Percentiles rank a stretch among this genome's conserved stretches.
These are phyloP conservation scores for Kryptopterus vitreolus DNA, from an alignment of 2,797 vertebrate species.

Conservation along the genomic window DNA sequence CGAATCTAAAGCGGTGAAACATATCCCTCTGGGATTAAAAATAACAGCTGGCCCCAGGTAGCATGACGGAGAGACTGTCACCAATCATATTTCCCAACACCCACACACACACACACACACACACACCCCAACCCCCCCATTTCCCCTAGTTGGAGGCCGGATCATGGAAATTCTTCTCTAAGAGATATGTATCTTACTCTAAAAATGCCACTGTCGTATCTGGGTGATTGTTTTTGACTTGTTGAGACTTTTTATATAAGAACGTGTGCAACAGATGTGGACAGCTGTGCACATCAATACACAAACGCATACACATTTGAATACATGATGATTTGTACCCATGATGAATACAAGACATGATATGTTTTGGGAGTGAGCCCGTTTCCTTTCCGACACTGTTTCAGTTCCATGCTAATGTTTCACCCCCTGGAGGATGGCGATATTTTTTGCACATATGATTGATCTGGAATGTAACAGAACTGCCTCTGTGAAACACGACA, in stretches of 20 bases:
- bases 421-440: constrained; percentile 22
- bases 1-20: constrained; percentile 67
- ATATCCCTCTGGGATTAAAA: constrained; percentile 76
- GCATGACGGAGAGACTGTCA: constrained; percentile 65
- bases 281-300: not conserved
- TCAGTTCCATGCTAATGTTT: constrained; percentile 37
- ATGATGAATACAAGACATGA: constrained; percentile 34
- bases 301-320: constrained; percentile 6
- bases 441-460: constrained; percentile 30
- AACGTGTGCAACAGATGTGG: not conserved
- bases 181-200: not conserved
- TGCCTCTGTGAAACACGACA: constrained; percentile 18
- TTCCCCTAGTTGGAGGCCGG: no score
- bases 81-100: constrained; percentile 42
- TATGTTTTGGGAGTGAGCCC: constrained; percentile 32
- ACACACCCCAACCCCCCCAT: no score
- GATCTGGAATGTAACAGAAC: constrained; percentile 4
- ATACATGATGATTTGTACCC: constrained; percentile 24
- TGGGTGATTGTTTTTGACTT: not conserved
- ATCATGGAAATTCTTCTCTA: not conserved
- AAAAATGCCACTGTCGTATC: no score
- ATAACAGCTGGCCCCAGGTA: constrained; percentile 80
- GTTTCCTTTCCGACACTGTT: constrained; percentile 11
- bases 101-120: constrained; percentile 26
- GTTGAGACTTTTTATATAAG: not conserved